Evolutionary conservation across 2,797 vertebrate species (phyloP), one percentile per base, ranked within the genome.

Genomic region (Octomys mimax): DNA sequence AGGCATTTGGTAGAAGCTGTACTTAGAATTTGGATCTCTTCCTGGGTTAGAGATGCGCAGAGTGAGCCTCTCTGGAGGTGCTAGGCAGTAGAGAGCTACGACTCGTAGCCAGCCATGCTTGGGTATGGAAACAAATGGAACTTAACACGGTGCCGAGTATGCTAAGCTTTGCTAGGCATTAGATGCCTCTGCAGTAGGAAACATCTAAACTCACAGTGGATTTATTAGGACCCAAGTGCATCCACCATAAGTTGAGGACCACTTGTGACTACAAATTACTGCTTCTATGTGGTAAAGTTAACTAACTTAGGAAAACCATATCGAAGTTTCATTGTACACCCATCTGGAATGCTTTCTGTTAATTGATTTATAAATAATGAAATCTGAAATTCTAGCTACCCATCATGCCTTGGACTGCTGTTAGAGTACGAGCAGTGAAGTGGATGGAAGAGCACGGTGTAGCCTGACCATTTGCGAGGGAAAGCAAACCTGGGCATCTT

Each of bases 401-500:
- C 24, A 52, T 33, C n/a, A 64, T 21, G 33, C 57, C 59, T 80
- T 73, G 39, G 78, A 62, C 54, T 52, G 28, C 3, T 68, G 68
- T 54, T 57, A 71, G 89, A 57, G 62, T 75, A 33, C 70, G 3
- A 46, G 59, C 26, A 52, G 77, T 36, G 31, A 87, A 52, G n/a
- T 4, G 14, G 75, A 75, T 36, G 68, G 18, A 66, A 22, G 77
- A 61, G 78, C 18, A 36, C 28, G 11, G 59, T 68, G n/a, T 2
- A 70, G 57, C 2, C 87, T 39, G 78, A 84, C 3, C 22, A 24
- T 70, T 54, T 0, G 5, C 59, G 11, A 12, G 70, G 77, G 36
- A 49, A 26, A 87, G 81, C 98, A 98, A 98, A 99, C 99, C 99
- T 99, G 99, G 97, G 99, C 99, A 18, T 99, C 99, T 98, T 99